Evolutionary conservation across 2,888 invertebrate species (phyloP).

Genomic region (Sinopyrophorus schimmeli): DNA sequence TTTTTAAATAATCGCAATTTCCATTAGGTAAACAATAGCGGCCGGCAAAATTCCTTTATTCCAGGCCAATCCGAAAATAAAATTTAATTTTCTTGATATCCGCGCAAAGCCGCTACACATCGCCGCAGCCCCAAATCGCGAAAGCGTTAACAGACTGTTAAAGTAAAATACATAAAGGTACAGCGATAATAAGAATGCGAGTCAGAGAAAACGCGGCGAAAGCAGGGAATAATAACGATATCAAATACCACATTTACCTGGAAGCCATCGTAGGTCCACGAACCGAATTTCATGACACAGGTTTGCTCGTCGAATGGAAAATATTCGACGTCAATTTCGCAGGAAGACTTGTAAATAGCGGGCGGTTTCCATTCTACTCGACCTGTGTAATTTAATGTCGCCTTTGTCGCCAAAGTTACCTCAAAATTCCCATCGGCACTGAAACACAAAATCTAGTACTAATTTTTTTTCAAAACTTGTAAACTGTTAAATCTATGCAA

Average conservation of each 20-base stretch:
- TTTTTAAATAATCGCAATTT: too few relatives aligned
- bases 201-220: neutral
- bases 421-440: conserved; percentile 86
- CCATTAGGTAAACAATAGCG: too few relatives aligned
- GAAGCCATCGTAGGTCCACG: conserved; percentile 85
- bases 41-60: too few relatives aligned
- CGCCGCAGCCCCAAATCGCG: too few relatives aligned
- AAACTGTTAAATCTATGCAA: too few relatives aligned
- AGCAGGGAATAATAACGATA: conserved; percentile 1
- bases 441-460: conserved; percentile 36
- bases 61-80: too few relatives aligned
- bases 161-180: neutral
- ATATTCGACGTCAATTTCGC: conserved; percentile 84
- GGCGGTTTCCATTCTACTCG: conserved; percentile 90
- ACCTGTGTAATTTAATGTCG: conserved; percentile 78
- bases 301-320: conserved; percentile 87
- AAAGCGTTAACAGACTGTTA: conserved; percentile 1
- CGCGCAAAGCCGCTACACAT: too few relatives aligned
- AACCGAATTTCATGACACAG: conserved; percentile 85
- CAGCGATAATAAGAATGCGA: neutral
- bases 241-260: conserved; percentile 59
- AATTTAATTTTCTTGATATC: too few relatives aligned
- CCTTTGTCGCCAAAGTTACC: conserved; percentile 81
- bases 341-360: conserved; percentile 89
- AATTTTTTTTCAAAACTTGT: conserved; percentile 3